Evolutionary conservation across 2,797 vertebrate genomes (phyloP), one percentile per base, ranked within the genome.

Genomic region (Clamator glandarius): DNA sequence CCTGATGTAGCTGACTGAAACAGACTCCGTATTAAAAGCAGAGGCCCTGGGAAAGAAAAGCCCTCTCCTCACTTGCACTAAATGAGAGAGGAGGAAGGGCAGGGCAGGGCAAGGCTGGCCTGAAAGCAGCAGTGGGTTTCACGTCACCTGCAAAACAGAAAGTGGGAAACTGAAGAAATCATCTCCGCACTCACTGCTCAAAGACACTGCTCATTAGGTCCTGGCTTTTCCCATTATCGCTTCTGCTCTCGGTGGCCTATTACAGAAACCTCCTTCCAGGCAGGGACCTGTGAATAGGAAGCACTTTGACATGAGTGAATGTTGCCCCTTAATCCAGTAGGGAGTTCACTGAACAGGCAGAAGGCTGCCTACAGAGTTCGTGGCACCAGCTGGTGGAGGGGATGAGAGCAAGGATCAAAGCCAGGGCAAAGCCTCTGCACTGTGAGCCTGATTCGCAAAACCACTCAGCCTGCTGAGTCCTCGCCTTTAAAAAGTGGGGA

Each of bases 351-450:
- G 83, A 85, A 57, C 82, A 35, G 92, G 91, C 75, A 36, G 67
- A 69, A 83, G 83, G 52, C 84, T 88, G 88, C 69, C 62, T 20
- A 42, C 50, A 7, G 51, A 77, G 76, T 88, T 76, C n/a, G 69
- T 61, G 8, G 80, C 62, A 29, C 77, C 7, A 23, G 87, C 87
- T 72, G 85, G n/a, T 26, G 25, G 41, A 42, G 74, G 85, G 66
- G 68, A 41, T 28, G 84, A 92, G 83, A 94, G 86, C 36, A 1
- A 2, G 52, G 72, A 91, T 86, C 89, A 92, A 84, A 96, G 91
- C 11, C 73, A 31, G 84, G 62, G 63, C 54, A 66, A 51, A 85
- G 90, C 54, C 70, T 59, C 5, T 31, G 89, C 87, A 33, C 12
- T 46, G 0, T 6, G 2, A 11, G 79, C 73, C 73, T 31, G 61